Evolutionary conservation across 2,888 invertebrate species (phyloP).

Genomic region (Malacosoma neustria): DNA sequence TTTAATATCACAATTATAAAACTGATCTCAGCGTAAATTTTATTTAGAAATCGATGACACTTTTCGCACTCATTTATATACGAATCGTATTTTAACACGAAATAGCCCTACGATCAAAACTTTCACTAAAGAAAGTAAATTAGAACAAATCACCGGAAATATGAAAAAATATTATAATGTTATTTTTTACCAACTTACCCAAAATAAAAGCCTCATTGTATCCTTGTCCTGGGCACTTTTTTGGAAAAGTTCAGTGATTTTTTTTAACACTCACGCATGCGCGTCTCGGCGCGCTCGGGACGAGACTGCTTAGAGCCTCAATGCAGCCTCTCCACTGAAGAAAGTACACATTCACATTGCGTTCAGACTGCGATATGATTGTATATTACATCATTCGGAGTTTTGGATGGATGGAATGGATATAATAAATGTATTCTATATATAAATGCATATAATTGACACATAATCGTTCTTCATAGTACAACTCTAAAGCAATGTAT

Average conservation of each 20-base stretch:
- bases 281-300: slow-evolving; percentile 54
- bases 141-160: slow-evolving; percentile 7
- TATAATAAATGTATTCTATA: too few relatives aligned
- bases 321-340: slow-evolving; percentile 54
- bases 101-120: slow-evolving; percentile 31
- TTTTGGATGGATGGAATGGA: too few relatives aligned
- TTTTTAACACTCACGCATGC: slow-evolving; percentile 52
- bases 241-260: slow-evolving; percentile 30
- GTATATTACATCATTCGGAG: background rate
- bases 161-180: background rate
- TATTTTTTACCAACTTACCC: slow-evolving; percentile 39
- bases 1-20: too few relatives aligned
- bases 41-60: too few relatives aligned
- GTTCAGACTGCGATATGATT: background rate
- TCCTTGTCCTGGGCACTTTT: slow-evolving; percentile 53
- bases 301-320: slow-evolving; percentile 32
- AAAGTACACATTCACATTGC: slow-evolving; percentile 62
- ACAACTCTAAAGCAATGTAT: too few relatives aligned
- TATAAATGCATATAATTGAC: too few relatives aligned
- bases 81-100: background rate
- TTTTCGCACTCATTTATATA: too few relatives aligned
- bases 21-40: too few relatives aligned
- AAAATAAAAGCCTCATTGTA: slow-evolving; percentile 67
- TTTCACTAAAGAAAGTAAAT: slow-evolving; percentile 53
- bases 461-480: too few relatives aligned